phyloP scores from a whole-genome alignment of 2,888 invertebrate species.

The Luperina nickerlii region DNA sequence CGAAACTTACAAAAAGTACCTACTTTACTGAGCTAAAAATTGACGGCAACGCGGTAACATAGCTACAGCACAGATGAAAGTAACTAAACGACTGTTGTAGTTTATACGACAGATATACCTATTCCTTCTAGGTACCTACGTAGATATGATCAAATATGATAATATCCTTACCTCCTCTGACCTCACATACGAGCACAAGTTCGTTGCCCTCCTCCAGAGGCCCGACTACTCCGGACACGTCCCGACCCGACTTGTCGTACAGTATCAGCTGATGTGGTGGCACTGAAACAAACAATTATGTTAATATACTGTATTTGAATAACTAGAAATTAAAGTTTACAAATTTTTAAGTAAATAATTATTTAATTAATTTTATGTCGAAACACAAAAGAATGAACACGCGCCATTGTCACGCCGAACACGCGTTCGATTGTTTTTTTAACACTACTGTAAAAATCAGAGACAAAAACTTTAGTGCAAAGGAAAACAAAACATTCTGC shows the following conservation, averaged over 20 bases:
- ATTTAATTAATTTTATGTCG: neutral
- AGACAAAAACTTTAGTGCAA: neutral
- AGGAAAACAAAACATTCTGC: conserved; percentile 1
- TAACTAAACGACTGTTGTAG: neutral
- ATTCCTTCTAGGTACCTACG: neutral
- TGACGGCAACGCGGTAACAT: no score
- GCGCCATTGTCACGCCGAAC: neutral
- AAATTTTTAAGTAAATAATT: neutral
- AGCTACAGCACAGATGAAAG: neutral
- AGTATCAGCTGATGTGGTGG: conserved; percentile 96
- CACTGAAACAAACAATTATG: conserved; percentile 91
- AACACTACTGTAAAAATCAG: neutral
- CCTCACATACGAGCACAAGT: conserved; percentile 96
- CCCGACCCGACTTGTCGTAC: conserved; percentile 95
- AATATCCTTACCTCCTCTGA: conserved; percentile 94
- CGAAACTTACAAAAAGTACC: no score
- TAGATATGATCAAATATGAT: conserved; percentile 28
- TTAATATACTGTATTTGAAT: conserved; percentile 7
- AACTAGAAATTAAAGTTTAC: neutral
- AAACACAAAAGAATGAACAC: neutral
- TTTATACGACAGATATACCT: neutral
- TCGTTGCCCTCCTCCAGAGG: conserved; percentile 96
- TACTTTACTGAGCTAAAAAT: no score
- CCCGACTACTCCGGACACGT: conserved; percentile 94
- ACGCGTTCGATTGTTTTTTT: neutral